Percentiles rank a stretch among this genome's conserved stretches.
phyloP scores from a whole-genome alignment of 2,113 vertebrate genomes.

The Mohoua ochrocephala region DNA sequence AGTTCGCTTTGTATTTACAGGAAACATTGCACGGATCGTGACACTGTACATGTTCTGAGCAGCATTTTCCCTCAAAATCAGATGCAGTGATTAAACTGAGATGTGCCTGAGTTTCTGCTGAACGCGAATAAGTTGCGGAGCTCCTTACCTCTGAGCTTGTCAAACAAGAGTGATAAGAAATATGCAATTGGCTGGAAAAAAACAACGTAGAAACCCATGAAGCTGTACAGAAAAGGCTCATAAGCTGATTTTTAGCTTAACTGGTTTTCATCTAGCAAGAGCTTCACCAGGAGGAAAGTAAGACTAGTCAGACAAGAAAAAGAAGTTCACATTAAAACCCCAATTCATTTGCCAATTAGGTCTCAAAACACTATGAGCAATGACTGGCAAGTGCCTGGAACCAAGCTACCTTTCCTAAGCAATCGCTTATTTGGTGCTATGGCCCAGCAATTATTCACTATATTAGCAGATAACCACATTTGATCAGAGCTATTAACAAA shows the following conservation, averaged over 20 bases:
- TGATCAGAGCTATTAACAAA: neutral
- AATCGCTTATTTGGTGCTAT: neutral
- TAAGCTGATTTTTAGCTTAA: neutral
- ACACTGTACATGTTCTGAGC: neutral
- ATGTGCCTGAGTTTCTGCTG: neutral
- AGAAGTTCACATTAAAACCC: neutral
- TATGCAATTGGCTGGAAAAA: neutral
- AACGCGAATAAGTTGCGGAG: neutral
- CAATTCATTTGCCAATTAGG: neutral
- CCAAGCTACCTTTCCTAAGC: neutral
- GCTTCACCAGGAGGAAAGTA: neutral
- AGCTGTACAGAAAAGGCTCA: neutral
- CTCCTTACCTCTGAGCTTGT: neutral
- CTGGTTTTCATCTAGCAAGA: neutral
- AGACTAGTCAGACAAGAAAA: neutral
- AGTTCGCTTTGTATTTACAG: neutral
- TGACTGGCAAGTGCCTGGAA: neutral
- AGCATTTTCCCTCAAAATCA: neutral
- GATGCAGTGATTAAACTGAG: neutral
- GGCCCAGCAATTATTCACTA: neutral
- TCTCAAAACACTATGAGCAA: neutral
- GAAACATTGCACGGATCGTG: accelerated
- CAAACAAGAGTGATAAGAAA: neutral
- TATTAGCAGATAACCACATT: neutral
- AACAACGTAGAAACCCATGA: neutral